phyloP scores from a whole-genome alignment of 2,888 invertebrate genomes.

The Drosophila sordidapex region DNA sequence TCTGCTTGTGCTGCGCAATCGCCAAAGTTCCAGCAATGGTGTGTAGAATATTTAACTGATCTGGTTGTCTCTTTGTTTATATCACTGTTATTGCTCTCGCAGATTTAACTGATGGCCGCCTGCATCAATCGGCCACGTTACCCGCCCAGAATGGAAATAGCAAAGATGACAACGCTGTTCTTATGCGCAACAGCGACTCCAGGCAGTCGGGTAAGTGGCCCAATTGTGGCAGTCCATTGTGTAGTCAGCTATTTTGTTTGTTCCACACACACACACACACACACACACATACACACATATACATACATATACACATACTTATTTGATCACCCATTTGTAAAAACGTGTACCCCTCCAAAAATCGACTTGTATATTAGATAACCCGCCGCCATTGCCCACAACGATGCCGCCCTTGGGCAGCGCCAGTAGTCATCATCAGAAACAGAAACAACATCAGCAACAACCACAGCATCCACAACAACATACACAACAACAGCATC shows the following conservation, averaged over 20 bases:
- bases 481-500: constrained; percentile 40
- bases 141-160: constrained; percentile 83
- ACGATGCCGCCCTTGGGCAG: constrained; percentile 84
- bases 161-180: constrained; percentile 77
- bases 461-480: constrained; percentile 49
- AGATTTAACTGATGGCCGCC: constrained; percentile 80
- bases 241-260: constrained; percentile 54
- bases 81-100: not conserved
- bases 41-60: not conserved
- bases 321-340: constrained; percentile 54
- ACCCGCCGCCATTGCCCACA: constrained; percentile 85
- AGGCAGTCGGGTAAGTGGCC: constrained; percentile 82
- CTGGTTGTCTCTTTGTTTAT: not conserved
- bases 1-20: constrained; percentile 81
- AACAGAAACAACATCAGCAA: constrained; percentile 17
- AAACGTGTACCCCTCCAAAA: constrained; percentile 54
- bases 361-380: constrained; percentile 73
- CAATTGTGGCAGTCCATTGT: not conserved
- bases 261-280: constrained; percentile 53
- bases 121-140: constrained; percentile 75
- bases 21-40: constrained; percentile 82
- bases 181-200: constrained; percentile 82
- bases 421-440: constrained; percentile 52
- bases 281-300: constrained; percentile 25
- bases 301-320: not conserved